phyloP scores from a whole-genome alignment of 2,113 vertebrate species.

The Lepus europaeus region DNA sequence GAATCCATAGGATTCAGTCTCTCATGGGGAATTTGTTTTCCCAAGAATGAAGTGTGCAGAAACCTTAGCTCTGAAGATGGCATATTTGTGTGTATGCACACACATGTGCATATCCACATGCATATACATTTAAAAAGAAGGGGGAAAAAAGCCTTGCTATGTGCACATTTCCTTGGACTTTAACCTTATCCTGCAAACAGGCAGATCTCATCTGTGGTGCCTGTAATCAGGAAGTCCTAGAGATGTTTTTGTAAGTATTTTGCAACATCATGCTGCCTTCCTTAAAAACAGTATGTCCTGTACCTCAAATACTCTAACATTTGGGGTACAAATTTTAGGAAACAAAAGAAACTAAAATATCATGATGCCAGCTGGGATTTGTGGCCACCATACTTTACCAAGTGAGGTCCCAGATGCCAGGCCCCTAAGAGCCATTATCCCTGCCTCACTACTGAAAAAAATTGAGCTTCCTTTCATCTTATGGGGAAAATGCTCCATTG shows the following conservation, averaged over 20 bases:
- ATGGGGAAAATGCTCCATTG: neutral
- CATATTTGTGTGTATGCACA: fast-evolving
- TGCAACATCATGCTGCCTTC: slow-evolving; percentile 48
- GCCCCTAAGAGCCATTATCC: neutral
- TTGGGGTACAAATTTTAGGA: slow-evolving; percentile 21
- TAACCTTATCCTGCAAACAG: slow-evolving; percentile 7
- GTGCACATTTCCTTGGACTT: neutral
- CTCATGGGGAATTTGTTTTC: slow-evolving; percentile 7
- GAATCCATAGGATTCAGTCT: neutral
- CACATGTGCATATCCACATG: too few species aligned
- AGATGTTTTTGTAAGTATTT: slow-evolving; percentile 66
- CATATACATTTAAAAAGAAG: neutral
- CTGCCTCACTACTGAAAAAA: neutral
- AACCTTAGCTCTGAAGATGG: neutral
- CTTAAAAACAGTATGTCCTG: slow-evolving; percentile 59
- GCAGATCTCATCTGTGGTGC: neutral
- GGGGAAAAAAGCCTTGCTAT: neutral
- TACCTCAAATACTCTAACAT: slow-evolving; percentile 47
- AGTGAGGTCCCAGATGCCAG: neutral
- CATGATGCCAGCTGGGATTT: slow-evolving; percentile 22
- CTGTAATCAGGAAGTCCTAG: slow-evolving; percentile 56
- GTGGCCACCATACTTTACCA: neutral
- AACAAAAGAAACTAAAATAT: slow-evolving; percentile 21
- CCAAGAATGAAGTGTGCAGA: slow-evolving; percentile 7
- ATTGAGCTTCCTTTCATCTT: neutral